Conservation (phyloP, 2,888 invertebrate species). For the Lochmaea crataegi region DNA sequence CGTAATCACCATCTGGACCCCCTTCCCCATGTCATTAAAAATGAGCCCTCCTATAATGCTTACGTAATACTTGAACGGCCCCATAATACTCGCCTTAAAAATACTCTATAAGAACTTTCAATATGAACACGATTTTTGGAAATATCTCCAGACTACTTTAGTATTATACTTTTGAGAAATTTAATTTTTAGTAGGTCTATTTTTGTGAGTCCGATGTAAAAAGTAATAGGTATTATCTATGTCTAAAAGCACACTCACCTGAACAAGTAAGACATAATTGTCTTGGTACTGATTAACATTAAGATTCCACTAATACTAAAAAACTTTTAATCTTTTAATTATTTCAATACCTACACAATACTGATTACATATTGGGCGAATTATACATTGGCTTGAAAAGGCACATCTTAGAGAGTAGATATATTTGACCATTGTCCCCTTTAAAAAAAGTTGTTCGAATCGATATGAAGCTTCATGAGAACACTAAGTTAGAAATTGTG, state of each 20-base stretch:
- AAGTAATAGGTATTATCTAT: conserved; percentile 1
- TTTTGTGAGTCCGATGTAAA: conserved; percentile 1
- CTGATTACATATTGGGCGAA: background rate
- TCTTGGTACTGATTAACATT: conserved; percentile 17
- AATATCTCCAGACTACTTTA: too few species aligned
- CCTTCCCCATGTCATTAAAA: conserved; percentile 1
- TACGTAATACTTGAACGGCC: too few species aligned
- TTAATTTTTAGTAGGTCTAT: conserved; percentile 6
- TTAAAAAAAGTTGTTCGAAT: too few species aligned
- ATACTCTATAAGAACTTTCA: too few species aligned
- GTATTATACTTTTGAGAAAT: too few species aligned
- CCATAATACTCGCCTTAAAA: too few species aligned
- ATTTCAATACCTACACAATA: background rate
- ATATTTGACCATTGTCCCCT: background rate
- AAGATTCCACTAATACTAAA: background rate
- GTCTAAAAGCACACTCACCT: background rate
- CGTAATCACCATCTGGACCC: conserved; percentile 7
- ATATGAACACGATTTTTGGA: too few species aligned
- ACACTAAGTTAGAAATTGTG: too few species aligned
- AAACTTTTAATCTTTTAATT: background rate
- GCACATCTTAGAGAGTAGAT: background rate
- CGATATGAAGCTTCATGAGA: too few species aligned
- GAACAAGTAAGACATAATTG: conserved; percentile 5
- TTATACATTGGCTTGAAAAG: background rate
- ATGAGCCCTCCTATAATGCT: background rate